These are phyloP conservation scores for Nipponia nippon DNA, from an alignment of 2,113 vertebrate species.

Conservation along the genomic window DNA sequence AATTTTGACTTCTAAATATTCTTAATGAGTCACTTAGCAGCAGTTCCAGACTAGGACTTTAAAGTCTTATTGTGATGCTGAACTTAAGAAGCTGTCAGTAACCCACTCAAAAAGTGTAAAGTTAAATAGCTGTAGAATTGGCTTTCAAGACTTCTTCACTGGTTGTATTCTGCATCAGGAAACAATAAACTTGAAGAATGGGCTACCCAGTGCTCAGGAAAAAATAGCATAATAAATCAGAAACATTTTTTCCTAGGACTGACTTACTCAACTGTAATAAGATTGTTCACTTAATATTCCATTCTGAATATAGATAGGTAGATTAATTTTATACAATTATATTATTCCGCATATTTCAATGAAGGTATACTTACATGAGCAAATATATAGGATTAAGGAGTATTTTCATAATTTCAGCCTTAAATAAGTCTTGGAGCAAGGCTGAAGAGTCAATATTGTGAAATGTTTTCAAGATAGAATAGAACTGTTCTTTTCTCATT, in stretches of 20 bases:
- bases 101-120: background rate
- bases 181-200: conserved; percentile 4
- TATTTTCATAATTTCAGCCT: background rate
- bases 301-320: background rate
- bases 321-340: background rate
- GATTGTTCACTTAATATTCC: background rate
- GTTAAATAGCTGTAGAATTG: background rate
- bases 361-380: background rate
- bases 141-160: background rate
- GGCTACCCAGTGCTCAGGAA: background rate
- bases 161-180: background rate
- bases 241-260: background rate
- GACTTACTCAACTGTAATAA: background rate
- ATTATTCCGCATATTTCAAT: background rate
- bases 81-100: conserved; percentile 3
- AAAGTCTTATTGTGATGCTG: background rate
- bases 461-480: background rate
- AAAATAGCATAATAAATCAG: conserved; percentile 12
- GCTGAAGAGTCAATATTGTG: background rate
- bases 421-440: background rate
- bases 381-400: background rate
- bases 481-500: background rate
- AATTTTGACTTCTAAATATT: conserved; percentile 4
- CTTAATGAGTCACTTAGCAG: background rate
- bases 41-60: background rate